A percentile compares a stretch with the other conserved stretches of the same genome.
phyloP scores from a whole-genome alignment of 2,797 vertebrate species.

The Picus viridis region DNA sequence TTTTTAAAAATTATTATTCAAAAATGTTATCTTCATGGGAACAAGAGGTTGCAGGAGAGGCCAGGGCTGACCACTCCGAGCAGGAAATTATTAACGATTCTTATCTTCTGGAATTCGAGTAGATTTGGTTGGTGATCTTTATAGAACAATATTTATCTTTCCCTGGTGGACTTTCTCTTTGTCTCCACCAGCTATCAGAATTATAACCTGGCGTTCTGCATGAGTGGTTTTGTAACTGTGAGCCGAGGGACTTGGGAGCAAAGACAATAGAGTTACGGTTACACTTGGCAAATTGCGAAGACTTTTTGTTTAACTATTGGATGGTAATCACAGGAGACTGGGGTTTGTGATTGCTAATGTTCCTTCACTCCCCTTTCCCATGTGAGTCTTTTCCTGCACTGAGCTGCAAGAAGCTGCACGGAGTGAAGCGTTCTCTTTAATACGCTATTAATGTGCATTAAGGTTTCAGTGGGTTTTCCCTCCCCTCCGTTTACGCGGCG shows the following conservation, averaged over 20 bases:
- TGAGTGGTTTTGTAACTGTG: conserved; percentile 43
- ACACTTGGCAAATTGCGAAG: conserved; percentile 36
- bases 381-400: conserved; percentile 13
- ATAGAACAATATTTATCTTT: conserved; percentile 72
- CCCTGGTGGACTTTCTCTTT: conserved; percentile 61
- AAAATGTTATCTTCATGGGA: conserved; percentile 71
- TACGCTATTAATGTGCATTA: neutral
- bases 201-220: conserved; percentile 50
- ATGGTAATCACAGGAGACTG: conserved; percentile 44
- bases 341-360: conserved; percentile 47
- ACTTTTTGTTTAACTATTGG: conserved; percentile 53
- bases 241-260: conserved; percentile 1
- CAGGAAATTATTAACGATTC: conserved; percentile 75
- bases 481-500: neutral
- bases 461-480: neutral
- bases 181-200: conserved; percentile 42
- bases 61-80: conserved; percentile 52
- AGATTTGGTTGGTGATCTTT: conserved; percentile 70
- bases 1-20: conserved; percentile 2
- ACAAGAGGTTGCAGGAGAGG: conserved; percentile 64
- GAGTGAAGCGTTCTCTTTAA: neutral
- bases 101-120: conserved; percentile 76
- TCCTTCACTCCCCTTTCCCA: conserved; percentile 16
- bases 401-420: neutral
- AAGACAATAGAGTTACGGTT: conserved; percentile 62